phyloP scores from a whole-genome alignment of 2,797 vertebrate species.

The Schizopygopsis pylzovi region DNA sequence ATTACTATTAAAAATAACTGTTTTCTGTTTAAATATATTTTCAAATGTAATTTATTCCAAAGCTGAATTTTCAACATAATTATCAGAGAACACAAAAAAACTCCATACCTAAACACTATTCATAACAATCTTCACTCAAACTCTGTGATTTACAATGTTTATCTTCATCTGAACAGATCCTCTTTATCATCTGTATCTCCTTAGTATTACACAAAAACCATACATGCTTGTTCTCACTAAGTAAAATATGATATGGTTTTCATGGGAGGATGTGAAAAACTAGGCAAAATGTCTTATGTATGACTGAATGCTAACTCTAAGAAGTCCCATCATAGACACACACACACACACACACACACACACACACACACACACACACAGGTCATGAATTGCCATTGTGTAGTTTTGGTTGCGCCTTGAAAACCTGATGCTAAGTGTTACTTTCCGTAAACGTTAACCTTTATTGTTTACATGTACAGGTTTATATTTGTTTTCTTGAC shows the following conservation, averaged over 20 bases:
- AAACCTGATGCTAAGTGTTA: not conserved
- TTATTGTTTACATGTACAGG: not conserved
- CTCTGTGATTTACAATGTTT: not conserved
- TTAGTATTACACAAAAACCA: not conserved
- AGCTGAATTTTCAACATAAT: not conserved
- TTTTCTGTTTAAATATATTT: not conserved
- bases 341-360: not conserved
- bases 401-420: not conserved
- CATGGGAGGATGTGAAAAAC: conserved; percentile 10
- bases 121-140: not conserved
- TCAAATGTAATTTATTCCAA: not conserved
- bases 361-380: not conserved
- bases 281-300: not conserved
- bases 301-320: conserved; percentile 7
- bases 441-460: not conserved
- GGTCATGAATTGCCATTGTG: not conserved
- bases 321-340: not conserved
- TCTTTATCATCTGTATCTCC: not conserved
- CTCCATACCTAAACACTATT: conserved; percentile 5
- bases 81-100: not conserved
- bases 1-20: not conserved
- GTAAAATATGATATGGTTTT: not conserved
- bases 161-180: not conserved
- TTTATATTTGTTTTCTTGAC: not conserved
- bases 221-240: conserved; percentile 13